Percentiles rank a stretch among this genome's conserved stretches.
Conservation (phyloP, 2,113 vertebrate genomes). For the Catagonus wagneri region DNA sequence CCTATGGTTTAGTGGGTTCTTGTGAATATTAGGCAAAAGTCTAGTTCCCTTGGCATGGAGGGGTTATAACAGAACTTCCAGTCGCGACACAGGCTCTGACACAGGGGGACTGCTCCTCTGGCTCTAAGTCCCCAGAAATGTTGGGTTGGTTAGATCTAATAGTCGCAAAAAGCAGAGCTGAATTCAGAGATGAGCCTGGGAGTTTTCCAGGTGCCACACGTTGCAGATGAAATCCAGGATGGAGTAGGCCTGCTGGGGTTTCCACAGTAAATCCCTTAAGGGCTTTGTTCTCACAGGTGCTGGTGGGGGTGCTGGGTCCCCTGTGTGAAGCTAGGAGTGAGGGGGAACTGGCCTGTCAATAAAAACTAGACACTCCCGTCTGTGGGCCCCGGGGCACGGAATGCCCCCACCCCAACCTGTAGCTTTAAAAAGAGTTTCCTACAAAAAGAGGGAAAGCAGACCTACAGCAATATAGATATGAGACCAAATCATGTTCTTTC, state of each 20-base stretch:
- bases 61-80: background rate
- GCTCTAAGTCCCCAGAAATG: no score
- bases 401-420: background rate
- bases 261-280: background rate
- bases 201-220: background rate
- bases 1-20: background rate
- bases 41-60: background rate
- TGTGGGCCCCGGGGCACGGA: background rate
- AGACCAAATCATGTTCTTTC: background rate
- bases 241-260: background rate
- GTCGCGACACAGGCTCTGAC: background rate
- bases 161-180: background rate
- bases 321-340: background rate
- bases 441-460: background rate
- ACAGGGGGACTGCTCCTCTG: background rate
- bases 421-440: background rate
- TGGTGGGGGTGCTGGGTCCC: background rate
- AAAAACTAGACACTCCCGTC: background rate
- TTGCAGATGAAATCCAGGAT: background rate
- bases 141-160: background rate
- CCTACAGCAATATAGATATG: fast-evolving
- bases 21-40: background rate
- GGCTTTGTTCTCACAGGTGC: background rate
- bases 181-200: background rate
- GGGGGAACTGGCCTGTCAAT: background rate